Conservation (phyloP, 2,797 vertebrate species). For the Eutrigla gurnardus region DNA sequence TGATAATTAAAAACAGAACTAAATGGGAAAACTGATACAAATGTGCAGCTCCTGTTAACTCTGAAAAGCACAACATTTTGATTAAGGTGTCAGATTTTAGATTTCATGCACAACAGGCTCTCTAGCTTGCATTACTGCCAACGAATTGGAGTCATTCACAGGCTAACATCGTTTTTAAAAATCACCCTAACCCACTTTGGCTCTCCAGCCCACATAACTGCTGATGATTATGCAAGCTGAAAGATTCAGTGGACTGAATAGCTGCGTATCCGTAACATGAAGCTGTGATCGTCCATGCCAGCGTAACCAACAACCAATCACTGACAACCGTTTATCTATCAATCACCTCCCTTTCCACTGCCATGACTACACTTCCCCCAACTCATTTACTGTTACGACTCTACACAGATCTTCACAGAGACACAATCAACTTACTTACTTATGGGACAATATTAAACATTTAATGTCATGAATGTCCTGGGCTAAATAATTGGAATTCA, state of each 20-base stretch:
- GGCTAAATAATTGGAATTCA: too few species aligned
- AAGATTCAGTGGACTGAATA: conserved; percentile 51
- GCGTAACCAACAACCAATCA: conserved; percentile 29
- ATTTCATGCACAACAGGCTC: conserved; percentile 36
- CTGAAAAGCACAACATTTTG: conserved; percentile 5
- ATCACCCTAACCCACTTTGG: conserved; percentile 12
- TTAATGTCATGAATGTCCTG: too few species aligned
- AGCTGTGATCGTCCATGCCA: conserved; percentile 33
- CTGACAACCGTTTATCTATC: conserved; percentile 23
- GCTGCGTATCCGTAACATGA: conserved; percentile 48
- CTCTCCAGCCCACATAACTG: conserved; percentile 35
- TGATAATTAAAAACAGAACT: conserved; percentile 23
- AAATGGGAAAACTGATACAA: conserved; percentile 28
- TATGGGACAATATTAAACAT: too few species aligned
- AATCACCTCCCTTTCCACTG: background rate
- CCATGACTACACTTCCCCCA: conserved; percentile 1
- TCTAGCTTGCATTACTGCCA: conserved; percentile 16
- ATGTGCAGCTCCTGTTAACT: conserved; percentile 14
- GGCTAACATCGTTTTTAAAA: conserved; percentile 26
- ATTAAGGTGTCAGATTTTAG: background rate
- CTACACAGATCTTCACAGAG: background rate
- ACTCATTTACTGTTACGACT: conserved; percentile 27
- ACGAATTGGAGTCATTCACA: conserved; percentile 28
- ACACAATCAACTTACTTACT: too few species aligned
- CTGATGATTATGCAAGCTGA: conserved; percentile 60